Base-by-base conservation (phyloP, 1,140 invertebrate species). In the Neuroterus valhalla region DNA sequence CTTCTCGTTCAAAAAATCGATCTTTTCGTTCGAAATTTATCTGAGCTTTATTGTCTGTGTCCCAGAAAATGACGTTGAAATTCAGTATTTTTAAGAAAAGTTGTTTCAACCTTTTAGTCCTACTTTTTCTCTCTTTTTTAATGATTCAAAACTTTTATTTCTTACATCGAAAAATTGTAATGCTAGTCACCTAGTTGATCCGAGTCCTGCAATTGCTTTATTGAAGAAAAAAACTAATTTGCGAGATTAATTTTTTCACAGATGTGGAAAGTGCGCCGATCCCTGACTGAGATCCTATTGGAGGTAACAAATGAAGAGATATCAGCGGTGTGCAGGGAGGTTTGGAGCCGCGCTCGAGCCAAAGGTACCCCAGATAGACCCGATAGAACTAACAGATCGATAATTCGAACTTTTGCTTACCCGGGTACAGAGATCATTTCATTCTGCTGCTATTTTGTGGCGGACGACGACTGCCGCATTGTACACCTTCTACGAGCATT, bases 241-340 rank as follows among this genome's bases (percentile, higher is more conserved):
- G 1, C 6, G 14, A 11, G 17, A 66, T 70, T 15, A 19, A 66
- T 66, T 67, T 45, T 62, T 19, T 38, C 87, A 10, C 89, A 98
- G 97, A 98, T 98, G 95, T 87, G 96, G 84, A 94, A 94, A 88
- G 95, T 98, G 21, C 92, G 96, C 78, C 92, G 94, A 71, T 94
- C 95, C 75, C 90, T 98, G 86, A 99, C 97, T 50, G 96, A 98
- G 91, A 95, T 98, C 82, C 92, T 99, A 68, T 91, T 99, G 71
- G 96, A 98, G 84, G 97, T 98, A 79, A 99, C 98, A 14, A 96
- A 95, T 84, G 93, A 95, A 87, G 96, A 98, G 92, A 97, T 98
- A 85, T 87, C 93, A 79, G 90, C 91, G 78, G 92, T 97, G 81
- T 96, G 95, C 88, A 92, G 93, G 87, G 96, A 98, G 89, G 93